Evolutionary conservation across 2,888 invertebrate species (phyloP), one percentile per base, ranked within the genome.

Genomic region (Apamea epomidion): DNA sequence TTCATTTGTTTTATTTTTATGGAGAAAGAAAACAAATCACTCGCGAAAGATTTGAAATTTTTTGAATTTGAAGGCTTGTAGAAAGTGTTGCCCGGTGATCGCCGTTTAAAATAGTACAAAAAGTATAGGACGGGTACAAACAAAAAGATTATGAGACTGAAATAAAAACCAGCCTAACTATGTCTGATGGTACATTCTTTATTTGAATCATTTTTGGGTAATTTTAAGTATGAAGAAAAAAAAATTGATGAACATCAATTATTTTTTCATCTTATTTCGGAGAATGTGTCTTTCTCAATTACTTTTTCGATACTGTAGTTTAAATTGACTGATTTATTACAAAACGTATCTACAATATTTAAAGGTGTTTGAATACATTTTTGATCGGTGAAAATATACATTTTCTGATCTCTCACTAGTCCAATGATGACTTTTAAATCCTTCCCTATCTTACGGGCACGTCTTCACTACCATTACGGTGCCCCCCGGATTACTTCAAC

Each of bases 81-180:
- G 21, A 3, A 3, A 54, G 29, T 76, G 76, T 76, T 76, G 77
- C 76, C 76, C 73, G 12, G 7, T 54, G 7, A 29, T 12, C 5
- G 42, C 18, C 42, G n/a, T 45, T 58, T 21, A 25, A 25, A 71
- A 29, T 45, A 7, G 12, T 29, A 69, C 10, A 10, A 42, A 48
- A 69, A 10, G 8, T 64, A 29, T 64, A 16, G 58, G 0, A 60
- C 60, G n/a, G 25, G 16, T 8, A n/a, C 5, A 2, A 32, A 21
- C 3, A n/a, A 48, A 48, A 48, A 48, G 21, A 29, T 29, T 45
- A 29, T 12, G 2, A 18, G 18, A 18, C 6, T 18, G 16, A 2
- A 18, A 18, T 21, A 45, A n/a, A 6, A 69, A 14, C 42, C 42
- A 10, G 18, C n/a, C 1, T 32, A 18, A 4, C 32, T 64, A 21